Percentiles rank a stretch among this genome's conserved stretches.
Conservation (phyloP, 2,113 vertebrate species). For the Pelobates fuscus region DNA sequence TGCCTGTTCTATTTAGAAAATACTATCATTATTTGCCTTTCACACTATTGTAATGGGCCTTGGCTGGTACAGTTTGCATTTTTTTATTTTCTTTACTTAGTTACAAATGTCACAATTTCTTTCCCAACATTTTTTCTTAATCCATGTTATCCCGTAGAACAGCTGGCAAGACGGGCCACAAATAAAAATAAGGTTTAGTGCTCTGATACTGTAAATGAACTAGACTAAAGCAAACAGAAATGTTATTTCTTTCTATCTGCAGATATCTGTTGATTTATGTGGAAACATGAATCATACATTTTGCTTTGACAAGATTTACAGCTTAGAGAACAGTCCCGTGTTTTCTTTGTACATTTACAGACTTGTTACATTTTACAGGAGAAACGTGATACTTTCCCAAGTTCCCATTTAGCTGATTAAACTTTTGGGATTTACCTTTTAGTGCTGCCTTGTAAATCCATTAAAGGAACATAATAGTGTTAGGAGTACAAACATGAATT, state of each 20-base stretch:
- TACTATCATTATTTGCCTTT: neutral
- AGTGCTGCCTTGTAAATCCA: constrained; percentile 16
- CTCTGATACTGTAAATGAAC: constrained; percentile 47
- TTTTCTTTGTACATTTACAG: constrained; percentile 48
- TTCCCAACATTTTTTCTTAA: constrained; percentile 27
- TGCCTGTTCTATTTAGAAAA: neutral
- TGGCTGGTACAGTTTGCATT: neutral
- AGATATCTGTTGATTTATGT: constrained; percentile 52
- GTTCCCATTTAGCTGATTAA: constrained; percentile 44
- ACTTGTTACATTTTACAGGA: constrained; percentile 38
- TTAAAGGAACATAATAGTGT: too few species aligned
- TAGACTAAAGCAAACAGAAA: constrained; percentile 46
- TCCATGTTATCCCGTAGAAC: constrained; percentile 39
- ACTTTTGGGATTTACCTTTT: constrained; percentile 13
- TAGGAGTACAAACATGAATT: too few species aligned
- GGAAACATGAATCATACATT: constrained; percentile 50
- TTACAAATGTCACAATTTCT: constrained; percentile 19
- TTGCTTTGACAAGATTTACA: constrained; percentile 46
- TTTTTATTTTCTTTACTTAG: constrained; percentile 26
- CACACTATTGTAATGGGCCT: neutral
- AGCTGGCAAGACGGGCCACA: constrained; percentile 19
- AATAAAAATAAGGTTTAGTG: constrained; percentile 46
- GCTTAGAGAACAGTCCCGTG: constrained; percentile 8
- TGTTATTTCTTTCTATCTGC: constrained; percentile 50
- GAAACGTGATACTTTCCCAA: constrained; percentile 45